Evolutionary conservation across 2,797 vertebrate species (phyloP).

Genomic region (Mareca strepera): DNA sequence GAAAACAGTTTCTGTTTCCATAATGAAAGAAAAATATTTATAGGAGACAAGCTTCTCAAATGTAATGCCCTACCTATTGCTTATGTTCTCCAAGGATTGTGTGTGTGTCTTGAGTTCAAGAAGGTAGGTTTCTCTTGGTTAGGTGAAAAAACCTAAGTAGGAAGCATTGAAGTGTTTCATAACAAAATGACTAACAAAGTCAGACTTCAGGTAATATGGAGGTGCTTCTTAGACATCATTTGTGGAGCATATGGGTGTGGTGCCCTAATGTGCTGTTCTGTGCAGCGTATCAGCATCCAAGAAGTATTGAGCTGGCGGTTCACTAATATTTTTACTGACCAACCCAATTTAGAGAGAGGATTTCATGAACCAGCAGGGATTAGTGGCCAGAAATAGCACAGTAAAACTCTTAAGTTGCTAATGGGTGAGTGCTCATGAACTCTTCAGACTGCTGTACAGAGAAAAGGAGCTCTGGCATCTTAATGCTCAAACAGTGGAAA

Average conservation of each 20-base stretch:
- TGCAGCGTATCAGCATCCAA: not conserved
- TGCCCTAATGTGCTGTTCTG: not conserved
- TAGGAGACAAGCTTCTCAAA: not conserved
- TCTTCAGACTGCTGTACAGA: not conserved
- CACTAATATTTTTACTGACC: not conserved
- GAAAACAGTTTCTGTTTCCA: not conserved
- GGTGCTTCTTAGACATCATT: not conserved
- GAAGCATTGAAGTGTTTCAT: not conserved
- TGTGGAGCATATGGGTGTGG: not conserved
- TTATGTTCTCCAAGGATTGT: not conserved
- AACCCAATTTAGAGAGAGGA: not conserved
- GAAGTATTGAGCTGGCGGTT: not conserved
- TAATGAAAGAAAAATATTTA: not conserved
- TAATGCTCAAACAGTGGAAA: not conserved
- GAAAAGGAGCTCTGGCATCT: not conserved
- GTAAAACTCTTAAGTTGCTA: conserved; percentile 1
- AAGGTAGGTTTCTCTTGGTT: not conserved
- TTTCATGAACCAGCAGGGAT: not conserved
- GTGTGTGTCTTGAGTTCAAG: not conserved
- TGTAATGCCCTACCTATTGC: not conserved
- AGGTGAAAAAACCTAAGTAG: not conserved
- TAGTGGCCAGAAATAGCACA: conserved; percentile 3
- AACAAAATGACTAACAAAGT: not conserved
- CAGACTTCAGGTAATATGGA: not conserved
- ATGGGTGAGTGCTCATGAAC: not conserved